These are phyloP conservation scores for Saturnia japonica DNA, from an alignment of 2,888 invertebrate genomes.

Conservation along the genomic window DNA sequence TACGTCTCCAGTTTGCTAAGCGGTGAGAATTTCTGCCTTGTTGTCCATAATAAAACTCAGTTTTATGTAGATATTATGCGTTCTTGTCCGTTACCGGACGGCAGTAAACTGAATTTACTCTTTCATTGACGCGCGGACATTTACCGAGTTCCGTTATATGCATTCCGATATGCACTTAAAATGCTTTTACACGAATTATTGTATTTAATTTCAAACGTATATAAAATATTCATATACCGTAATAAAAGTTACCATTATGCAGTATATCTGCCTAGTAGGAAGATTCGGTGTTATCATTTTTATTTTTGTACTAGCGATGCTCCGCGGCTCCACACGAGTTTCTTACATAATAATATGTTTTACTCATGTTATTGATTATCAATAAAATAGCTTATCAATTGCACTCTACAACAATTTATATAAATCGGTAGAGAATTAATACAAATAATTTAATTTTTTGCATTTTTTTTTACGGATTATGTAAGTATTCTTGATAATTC, in stretches of 20 bases:
- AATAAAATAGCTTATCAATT: no score
- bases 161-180: slow-evolving; percentile 57
- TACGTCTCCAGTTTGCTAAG: not conserved
- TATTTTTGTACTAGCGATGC: not conserved
- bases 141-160: slow-evolving; percentile 35
- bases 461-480: no score
- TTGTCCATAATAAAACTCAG: slow-evolving; percentile 55
- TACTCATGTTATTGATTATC: no score
- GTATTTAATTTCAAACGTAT: slow-evolving; percentile 25
- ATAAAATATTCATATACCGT: slow-evolving; percentile 25
- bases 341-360: no score
- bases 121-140: slow-evolving; percentile 51
- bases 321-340: no score
- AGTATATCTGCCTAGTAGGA: not conserved
- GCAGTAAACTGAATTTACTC: slow-evolving; percentile 63
- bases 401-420: no score
- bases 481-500: no score
- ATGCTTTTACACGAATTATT: slow-evolving; percentile 51
- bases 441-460: no score
- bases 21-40: not conserved
- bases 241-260: not conserved
- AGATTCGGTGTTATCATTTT: not conserved
- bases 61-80: slow-evolving; percentile 68
- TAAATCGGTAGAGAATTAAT: no score
- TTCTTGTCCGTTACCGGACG: slow-evolving; percentile 48